Percentiles rank a stretch among this genome's conserved stretches.
phyloP scores from a whole-genome alignment of 2,888 invertebrate genomes.

The Eurois occulta region DNA sequence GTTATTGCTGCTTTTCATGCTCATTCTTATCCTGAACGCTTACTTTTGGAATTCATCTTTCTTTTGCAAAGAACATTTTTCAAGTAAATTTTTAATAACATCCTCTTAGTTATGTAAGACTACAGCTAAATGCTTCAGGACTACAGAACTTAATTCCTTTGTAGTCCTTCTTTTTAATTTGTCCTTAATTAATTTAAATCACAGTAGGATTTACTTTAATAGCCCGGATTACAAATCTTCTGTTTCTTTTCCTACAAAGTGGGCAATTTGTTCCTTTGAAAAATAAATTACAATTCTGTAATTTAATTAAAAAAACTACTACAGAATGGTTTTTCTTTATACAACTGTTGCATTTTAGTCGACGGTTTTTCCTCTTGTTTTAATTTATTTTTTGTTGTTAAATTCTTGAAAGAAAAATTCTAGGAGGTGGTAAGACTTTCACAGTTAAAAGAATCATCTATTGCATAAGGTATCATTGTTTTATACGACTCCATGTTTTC shows the following conservation, averaged over 20 bases:
- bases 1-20: too few species aligned
- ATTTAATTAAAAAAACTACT: constrained; percentile 3
- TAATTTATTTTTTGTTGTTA: not conserved
- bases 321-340: not conserved
- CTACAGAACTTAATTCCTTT: not conserved
- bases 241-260: constrained; percentile 7
- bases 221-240: not conserved
- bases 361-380: not conserved
- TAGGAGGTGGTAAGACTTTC: not conserved
- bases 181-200: constrained; percentile 24
- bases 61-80: not conserved
- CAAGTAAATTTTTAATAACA: not conserved
- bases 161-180: not conserved
- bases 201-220: not conserved
- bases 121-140: constrained; percentile 1
- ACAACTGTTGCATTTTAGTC: not conserved
- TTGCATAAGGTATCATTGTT: too few species aligned
- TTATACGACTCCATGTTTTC: too few species aligned
- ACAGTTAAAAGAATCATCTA: not conserved
- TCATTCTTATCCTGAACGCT: not conserved
- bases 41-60: not conserved
- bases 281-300: not conserved
- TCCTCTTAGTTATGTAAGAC: not conserved
- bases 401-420: not conserved
- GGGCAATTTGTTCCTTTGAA: constrained; percentile 7